Conservation (phyloP, 2,797 vertebrate genomes). For the Sphaeramia orbicularis region DNA sequence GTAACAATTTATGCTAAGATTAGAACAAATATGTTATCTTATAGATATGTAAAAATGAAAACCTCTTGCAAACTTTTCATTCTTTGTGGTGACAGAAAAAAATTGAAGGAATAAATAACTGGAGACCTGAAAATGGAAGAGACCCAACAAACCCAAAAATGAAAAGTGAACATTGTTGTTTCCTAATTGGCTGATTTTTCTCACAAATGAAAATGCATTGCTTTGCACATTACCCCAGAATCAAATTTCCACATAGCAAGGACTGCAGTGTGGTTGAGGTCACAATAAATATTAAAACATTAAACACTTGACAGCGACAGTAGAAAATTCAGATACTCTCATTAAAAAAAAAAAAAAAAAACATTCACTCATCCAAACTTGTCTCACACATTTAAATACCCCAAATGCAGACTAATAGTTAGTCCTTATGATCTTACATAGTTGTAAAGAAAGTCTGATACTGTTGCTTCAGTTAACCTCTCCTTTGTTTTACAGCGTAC, state of each 20-base stretch:
- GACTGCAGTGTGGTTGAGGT: no score
- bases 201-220: no score
- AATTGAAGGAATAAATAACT: neutral
- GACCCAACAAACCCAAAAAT: neutral
- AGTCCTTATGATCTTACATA: neutral
- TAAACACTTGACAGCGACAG: no score
- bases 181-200: neutral
- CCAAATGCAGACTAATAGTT: neutral
- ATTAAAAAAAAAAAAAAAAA: no score
- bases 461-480: neutral
- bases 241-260: no score
- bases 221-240: no score
- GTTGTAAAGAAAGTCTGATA: neutral
- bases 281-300: no score
- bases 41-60: neutral
- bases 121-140: neutral
- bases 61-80: neutral
- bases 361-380: no score
- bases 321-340: no score
- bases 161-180: neutral
- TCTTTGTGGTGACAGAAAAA: neutral
- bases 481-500: constrained; percentile 88
- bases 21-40: neutral
- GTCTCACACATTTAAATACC: neutral
- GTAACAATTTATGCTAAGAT: neutral